Evolutionary conservation across 2,888 invertebrate species (phyloP), one percentile per base, ranked within the genome.

Genomic region (Standfussiana lucernea): DNA sequence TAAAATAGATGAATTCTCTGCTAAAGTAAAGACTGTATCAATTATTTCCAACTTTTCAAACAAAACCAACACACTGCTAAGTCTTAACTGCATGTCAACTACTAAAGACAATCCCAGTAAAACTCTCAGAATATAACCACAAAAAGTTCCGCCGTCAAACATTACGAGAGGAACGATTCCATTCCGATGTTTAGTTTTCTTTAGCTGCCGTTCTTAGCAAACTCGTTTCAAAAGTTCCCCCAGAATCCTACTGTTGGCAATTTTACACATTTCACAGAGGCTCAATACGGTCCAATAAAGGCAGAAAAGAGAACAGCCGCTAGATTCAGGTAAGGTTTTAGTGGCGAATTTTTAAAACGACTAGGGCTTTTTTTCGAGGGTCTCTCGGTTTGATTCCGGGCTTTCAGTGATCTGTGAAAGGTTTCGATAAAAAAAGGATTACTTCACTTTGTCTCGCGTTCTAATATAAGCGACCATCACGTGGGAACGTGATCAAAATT

Each of bases 251-350:
- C 92, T 93, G 93, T 93, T 93, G 90, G 92, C 92, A 93, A 92
- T 94, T 92, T 92, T 91, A 93, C 93, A 94, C 93, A 93, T 93
- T 93, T 93, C 91, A 93, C 92, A 84, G 91, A 89, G 92, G 91
- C 91, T 93, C 93, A 92, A 92, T 93, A 92, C 92, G 89, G 91
- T 93, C 86, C 93, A 93, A 93, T 94, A 93, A 91, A 93, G 87
- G 88, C 88, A 88, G 89, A 86, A 89, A 91, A 91, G 89, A 90
- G 88, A 80, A 79, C 90, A 89, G 85, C 81, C 83, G 82, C 80
- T 82, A 56, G 76, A 62, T 80, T 83, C 76, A 85, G 67, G 72
- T 80, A 86, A 72, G 83, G 74, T 37, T 79, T 83, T 73, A 80
- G 73, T 80, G 74, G 59, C n/a, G 47, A 73, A 75, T 78, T 88